Evolutionary conservation across 2,888 invertebrate genomes (phyloP), one percentile per base, ranked within the genome.

Genomic region (Lasioglossum oenotherae): DNA sequence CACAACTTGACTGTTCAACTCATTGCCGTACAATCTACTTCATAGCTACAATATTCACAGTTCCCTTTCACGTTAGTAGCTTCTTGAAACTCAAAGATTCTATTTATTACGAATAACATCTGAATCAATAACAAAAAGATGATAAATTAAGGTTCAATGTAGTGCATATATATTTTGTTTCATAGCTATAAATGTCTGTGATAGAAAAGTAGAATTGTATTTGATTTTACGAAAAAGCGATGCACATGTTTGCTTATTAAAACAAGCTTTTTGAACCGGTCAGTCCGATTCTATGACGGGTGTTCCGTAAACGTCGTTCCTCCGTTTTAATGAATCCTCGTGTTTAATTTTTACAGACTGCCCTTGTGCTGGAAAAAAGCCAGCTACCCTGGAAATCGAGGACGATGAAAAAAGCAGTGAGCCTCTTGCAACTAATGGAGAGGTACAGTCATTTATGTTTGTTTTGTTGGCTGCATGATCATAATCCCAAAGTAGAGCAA

Each of bases 381-480:
- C 96, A 90, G 95, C 96, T 85, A 96, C 96, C 93, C 96, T 96
- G 92, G 96, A 96, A 92, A 96, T 96, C 92, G 97, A 97, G 93
- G 96, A 96, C 93, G 96, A 96, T 92, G 97, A 97, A 95, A 96
- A 96, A 94, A 96, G 97, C 88, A 95, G 96, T 92, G 96, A 97
- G 93, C 97, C 97, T 85, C 96, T 97, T 92, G 97, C 97, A 85
- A 97, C 97, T 82, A 97, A 97, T 93, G 97, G 97, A 88, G 95
- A 95, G 93, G 95, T 95, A 86, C 41, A 46, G 31, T 83, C 23
- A 38, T 57, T 87, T 80, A 69, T 82, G 71, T 83, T 83, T 80
- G 46, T 78, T 60, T 82, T 44, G 41, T 35, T 74, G 49, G 64
- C 38, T 75, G 73, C 78, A 71, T 64, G 73, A 78, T 83, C 80